Conservation (phyloP, 2,888 invertebrate species). For the Unio pictorum region DNA sequence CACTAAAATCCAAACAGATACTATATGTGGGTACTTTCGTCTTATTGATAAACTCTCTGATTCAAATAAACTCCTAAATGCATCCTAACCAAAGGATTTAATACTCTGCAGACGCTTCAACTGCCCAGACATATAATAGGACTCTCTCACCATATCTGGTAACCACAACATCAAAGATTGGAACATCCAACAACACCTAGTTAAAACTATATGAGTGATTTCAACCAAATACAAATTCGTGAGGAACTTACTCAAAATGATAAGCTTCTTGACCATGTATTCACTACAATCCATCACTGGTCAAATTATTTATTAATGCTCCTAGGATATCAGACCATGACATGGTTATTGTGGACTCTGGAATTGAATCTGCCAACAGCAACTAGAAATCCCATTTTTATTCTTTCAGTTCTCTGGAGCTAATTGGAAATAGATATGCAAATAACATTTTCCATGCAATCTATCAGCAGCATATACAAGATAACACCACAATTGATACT, state of each 20-base stretch:
- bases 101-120: not conserved
- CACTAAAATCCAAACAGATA: conserved; percentile 2
- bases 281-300: not conserved
- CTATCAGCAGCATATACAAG: not conserved
- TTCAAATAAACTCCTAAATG: too few species aligned
- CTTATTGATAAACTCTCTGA: not conserved
- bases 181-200: too few species aligned
- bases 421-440: not conserved
- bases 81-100: too few species aligned
- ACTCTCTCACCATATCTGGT: too few species aligned
- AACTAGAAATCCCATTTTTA: not conserved
- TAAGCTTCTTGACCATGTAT: too few species aligned
- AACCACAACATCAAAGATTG: too few species aligned
- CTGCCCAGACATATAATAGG: too few species aligned
- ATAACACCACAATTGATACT: not conserved
- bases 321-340: conserved; percentile 9
- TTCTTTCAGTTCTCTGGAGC: not conserved
- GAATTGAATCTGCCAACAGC: conserved; percentile 1
- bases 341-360: conserved; percentile 3
- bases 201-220: too few species aligned
- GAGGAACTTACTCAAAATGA: too few species aligned
- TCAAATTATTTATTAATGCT: too few species aligned
- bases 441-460: not conserved
- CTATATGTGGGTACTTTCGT: conserved; percentile 7
- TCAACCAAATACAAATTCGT: too few species aligned